Percentiles rank a stretch among this genome's conserved stretches.
These are phyloP conservation scores for Condylura cristata DNA, from an alignment of 2,113 vertebrate genomes.

Conservation along the genomic window DNA sequence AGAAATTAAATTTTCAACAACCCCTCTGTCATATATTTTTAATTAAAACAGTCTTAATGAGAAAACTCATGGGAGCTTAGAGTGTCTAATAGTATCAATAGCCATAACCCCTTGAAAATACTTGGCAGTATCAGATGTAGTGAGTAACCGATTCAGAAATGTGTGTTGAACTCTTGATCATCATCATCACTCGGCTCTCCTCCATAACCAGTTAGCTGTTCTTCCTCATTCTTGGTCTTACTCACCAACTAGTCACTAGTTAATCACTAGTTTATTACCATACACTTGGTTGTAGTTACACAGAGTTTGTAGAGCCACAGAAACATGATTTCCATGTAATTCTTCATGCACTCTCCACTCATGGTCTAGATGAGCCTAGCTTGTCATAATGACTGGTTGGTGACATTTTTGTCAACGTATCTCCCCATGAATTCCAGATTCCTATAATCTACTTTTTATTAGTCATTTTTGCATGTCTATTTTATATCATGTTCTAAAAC, in stretches of 20 bases:
- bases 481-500: neutral
- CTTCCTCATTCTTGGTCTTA: neutral
- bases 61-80: neutral
- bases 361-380: neutral
- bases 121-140: neutral
- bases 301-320: neutral
- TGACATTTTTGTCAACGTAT: neutral
- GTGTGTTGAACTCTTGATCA: neutral
- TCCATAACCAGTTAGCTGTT: neutral
- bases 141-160: neutral
- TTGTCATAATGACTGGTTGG: neutral
- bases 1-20: neutral
- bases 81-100: neutral
- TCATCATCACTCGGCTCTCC: neutral
- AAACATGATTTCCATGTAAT: neutral
- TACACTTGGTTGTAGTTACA: neutral
- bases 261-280: neutral
- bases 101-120: neutral
- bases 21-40: neutral
- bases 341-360: neutral
- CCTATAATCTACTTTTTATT: too few species aligned
- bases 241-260: fast-evolving
- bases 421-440: neutral
- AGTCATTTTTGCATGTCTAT: neutral
- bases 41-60: neutral